Evolutionary conservation across 1,140 invertebrate genomes (phyloP), one percentile per base, ranked within the genome.

Genomic region (Polyergus mexicanus): DNA sequence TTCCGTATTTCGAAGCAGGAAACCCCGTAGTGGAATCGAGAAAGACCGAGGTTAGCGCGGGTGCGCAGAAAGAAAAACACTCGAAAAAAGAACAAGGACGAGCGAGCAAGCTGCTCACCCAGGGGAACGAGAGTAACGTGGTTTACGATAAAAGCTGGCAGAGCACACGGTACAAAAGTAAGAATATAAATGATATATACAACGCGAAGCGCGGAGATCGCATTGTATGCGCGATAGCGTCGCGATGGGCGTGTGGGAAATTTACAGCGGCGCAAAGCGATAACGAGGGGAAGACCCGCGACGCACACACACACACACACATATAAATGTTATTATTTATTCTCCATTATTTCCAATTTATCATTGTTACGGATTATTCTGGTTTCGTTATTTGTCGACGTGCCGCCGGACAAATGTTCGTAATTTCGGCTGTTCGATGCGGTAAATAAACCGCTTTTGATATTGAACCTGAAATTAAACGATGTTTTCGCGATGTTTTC

Each of bases 341-440:
- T 71, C 78, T 72, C 78, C 78, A 83, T 83, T 83, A 83, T 83
- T 72, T 54, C 38, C 78, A 72, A 83, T 83, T 83, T 83, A 83
- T 83, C 78, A 83, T 74, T 28, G 44, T 41, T 62, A 54, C 68
- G 68, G 78, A 83, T 83, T 83, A 83, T 72, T 74, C 54, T 13
- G 66, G 66, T 32, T 22, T 72, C 19, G 68, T 69, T 72, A 47
- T 83, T 83, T 74, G 78, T 72, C 78, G 66, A 44, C 78, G 51
- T 54, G 78, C 54, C 54, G 66, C 66, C 51, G 66, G 47, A 81
- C 65, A 81, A 41, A 74, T 72, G 78, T 74, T 60, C 54, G 68
- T 19, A 28, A 56, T 72, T 72, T 72, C 66, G 54, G 19, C 66
- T 25, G 66, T 32, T 19, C 35, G 38, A 25, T 35, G 35, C 38